phyloP scores from a whole-genome alignment of 2,797 vertebrate genomes.

The Pterois miles region DNA sequence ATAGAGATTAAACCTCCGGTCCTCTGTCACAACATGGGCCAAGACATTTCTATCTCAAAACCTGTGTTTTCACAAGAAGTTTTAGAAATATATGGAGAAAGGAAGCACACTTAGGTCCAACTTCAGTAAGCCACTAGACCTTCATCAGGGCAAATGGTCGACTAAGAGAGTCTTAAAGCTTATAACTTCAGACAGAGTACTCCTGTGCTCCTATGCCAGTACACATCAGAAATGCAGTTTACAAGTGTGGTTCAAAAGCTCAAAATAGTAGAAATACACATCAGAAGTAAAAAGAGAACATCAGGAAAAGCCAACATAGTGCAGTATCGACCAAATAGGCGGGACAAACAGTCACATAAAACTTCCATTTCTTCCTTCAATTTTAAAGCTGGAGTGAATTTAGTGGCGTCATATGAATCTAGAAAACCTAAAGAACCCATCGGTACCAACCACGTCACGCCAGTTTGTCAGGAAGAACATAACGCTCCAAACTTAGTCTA shows the following conservation, averaged over 20 bases:
- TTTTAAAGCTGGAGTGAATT: rapidly evolving
- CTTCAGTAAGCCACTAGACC: neutral
- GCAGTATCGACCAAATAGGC: too few relatives aligned
- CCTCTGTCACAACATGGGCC: constrained; percentile 35
- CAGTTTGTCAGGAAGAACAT: too few relatives aligned
- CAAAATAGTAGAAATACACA: neutral
- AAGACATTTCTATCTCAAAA: constrained; percentile 24
- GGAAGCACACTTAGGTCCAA: too few relatives aligned
- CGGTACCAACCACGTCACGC: too few relatives aligned
- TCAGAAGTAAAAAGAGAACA: neutral
- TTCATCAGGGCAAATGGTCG: neutral
- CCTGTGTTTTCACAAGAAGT: neutral
- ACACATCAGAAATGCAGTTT: neutral
- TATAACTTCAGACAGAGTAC: neutral
- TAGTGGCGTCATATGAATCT: neutral
- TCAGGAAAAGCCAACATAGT: neutral
- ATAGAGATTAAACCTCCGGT: constrained; percentile 35
- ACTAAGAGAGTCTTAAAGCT: neutral
- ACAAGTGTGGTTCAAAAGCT: neutral
- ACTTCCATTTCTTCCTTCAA: neutral
- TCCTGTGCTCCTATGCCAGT: neutral
- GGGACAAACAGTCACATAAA: neutral
- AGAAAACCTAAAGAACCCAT: too few relatives aligned
- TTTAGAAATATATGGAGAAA: neutral
- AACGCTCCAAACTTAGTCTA: too few relatives aligned